Evolutionary conservation across 2,888 invertebrate genomes (phyloP), one percentile per base, ranked within the genome.

Genomic region (Neria commutata): DNA sequence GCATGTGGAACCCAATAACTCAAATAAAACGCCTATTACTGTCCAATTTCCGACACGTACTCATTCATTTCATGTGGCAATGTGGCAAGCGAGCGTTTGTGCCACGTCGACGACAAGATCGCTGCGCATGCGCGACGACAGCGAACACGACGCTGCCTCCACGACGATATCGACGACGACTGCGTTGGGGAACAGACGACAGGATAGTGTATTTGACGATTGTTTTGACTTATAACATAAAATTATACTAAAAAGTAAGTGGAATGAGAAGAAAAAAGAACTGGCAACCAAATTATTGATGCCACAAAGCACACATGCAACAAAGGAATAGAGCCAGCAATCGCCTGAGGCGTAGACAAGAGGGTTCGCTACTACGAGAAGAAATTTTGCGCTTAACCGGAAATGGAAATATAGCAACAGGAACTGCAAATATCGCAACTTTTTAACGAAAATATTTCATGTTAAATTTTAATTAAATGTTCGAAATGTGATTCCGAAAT

Each of bases 1-100:
- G 54, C 24, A 49, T 61, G 55, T 62, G 64, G 61, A 59, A 66
- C 67, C n/a, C 66, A 66, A 71, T 71, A 71, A 71, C 67, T 76
- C 70, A 71, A 69, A 73, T 66, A 70, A 70, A 76, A 69, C 72
- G 75, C 73, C 75, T 72, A 76, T 78, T 78, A 76, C 70, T 77
- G 78, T 76, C 76, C 72, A 73, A 73, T 75, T 75, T 69, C 67
- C 72, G 67, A 72, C 75, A 77, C 74, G 64, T 64, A 76, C 71
- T 74, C 73, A 72, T 75, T 71, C 68, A 72, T 76, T 72, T 71
- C 17, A 42, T 21, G 4, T 19, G 42, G 21, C 3, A n/a, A n/a
- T n/a, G n/a, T n/a, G n/a, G n/a, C n/a, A n/a, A n/a, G n/a, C n/a
- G n/a, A 14, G 42, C 42, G 21, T 42, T 42, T 42, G 14, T 19